Conservation (phyloP, 2,888 invertebrate genomes). For the Cyclophora punctaria region DNA sequence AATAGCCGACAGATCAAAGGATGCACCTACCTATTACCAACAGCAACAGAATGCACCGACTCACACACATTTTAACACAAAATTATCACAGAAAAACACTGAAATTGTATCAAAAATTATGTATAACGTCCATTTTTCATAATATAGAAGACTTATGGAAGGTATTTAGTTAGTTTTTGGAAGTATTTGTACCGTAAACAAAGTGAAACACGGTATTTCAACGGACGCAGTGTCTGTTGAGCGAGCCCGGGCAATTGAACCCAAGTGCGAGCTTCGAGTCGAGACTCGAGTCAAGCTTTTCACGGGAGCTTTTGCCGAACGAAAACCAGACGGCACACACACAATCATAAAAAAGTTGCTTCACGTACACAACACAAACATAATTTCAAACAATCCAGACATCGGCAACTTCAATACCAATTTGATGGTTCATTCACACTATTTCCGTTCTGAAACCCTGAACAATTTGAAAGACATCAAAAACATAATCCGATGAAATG, state of each 20-base stretch:
- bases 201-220: conserved; percentile 8
- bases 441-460: conserved; percentile 27
- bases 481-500: no score
- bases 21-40: conserved; percentile 63
- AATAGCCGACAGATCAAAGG: conserved; percentile 58
- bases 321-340: conserved; percentile 38
- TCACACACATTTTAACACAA: conserved; percentile 51
- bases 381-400: conserved; percentile 38
- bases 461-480: no score
- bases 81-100: conserved; percentile 35
- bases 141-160: conserved; percentile 32
- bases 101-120: conserved; percentile 11
- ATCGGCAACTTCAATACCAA: conserved; percentile 56
- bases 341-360: conserved; percentile 17
- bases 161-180: conserved; percentile 31
- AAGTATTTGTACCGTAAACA: conserved; percentile 34
- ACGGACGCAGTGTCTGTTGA: not conserved
- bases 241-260: conserved; percentile 10
- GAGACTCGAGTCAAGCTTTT: conserved; percentile 32
- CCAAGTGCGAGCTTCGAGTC: conserved; percentile 8
- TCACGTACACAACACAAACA: conserved; percentile 31
- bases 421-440: conserved; percentile 68
- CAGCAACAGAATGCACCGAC: conserved; percentile 45
- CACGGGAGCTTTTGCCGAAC: conserved; percentile 23
- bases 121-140: conserved; percentile 31